phyloP scores from a whole-genome alignment of 2,113 vertebrate genomes.

The Urocolius indicus region DNA sequence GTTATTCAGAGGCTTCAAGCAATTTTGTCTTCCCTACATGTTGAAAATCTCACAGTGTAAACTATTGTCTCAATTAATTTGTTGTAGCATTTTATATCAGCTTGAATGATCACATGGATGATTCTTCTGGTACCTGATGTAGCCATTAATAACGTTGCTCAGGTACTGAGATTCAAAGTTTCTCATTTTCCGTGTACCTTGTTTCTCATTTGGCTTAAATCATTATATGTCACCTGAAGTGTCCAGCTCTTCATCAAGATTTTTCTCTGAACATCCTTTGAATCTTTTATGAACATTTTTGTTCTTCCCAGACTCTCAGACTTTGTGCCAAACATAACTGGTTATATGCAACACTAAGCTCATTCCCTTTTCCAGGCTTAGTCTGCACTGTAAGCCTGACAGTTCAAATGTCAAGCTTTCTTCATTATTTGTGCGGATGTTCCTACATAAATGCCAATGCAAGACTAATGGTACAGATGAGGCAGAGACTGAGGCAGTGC shows the following conservation, averaged over 20 bases:
- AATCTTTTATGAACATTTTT: neutral
- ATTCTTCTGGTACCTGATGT: neutral
- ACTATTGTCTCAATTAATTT: neutral
- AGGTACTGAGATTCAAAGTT: neutral
- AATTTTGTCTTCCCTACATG: neutral
- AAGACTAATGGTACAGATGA: neutral
- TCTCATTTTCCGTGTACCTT: neutral
- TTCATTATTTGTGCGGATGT: neutral
- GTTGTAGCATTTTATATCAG: neutral
- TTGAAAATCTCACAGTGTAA: neutral
- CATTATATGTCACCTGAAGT: neutral
- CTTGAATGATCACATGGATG: neutral
- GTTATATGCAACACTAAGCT: neutral
- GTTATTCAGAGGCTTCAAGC: neutral
- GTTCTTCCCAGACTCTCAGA: neutral
- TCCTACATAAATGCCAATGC: neutral
- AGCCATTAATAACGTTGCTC: neutral
- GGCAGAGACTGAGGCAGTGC: neutral
- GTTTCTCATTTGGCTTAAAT: neutral
- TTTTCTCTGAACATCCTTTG: neutral
- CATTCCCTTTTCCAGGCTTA: neutral
- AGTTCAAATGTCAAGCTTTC: neutral
- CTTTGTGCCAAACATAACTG: neutral
- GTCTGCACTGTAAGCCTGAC: neutral
- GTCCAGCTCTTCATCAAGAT: neutral